Percentiles rank a stretch among this genome's conserved stretches.
Conservation (phyloP, 1,140 invertebrate species). For the Alviniconcha marisindica region DNA sequence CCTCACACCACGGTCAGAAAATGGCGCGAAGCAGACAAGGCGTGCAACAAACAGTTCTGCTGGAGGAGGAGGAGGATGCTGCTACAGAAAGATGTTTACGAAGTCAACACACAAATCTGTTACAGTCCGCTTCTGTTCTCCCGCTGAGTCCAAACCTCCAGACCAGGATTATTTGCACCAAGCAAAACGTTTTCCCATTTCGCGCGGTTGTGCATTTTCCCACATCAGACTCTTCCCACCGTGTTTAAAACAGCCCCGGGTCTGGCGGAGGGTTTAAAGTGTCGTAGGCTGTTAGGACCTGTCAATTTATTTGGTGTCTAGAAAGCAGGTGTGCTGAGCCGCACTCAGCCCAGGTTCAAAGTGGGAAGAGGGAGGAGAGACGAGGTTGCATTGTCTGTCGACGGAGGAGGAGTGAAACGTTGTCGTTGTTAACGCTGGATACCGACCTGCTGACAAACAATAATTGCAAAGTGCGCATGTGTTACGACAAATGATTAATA, state of each 20-base stretch:
- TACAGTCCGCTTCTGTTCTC: too few relatives aligned
- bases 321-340: constrained; percentile 9
- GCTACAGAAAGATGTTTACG: too few relatives aligned
- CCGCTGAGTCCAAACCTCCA: too few relatives aligned
- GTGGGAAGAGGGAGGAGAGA: background rate
- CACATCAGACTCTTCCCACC: constrained; percentile 3
- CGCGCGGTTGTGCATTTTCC: background rate
- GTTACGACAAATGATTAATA: background rate
- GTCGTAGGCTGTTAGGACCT: constrained; percentile 21
- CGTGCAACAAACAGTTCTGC: too few relatives aligned
- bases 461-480: background rate
- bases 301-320: constrained; percentile 27
- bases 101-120: too few relatives aligned
- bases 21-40: too few relatives aligned
- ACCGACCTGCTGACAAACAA: background rate
- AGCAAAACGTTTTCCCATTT: background rate
- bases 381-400: background rate
- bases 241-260: background rate
- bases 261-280: constrained; percentile 23
- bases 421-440: background rate
- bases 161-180: too few relatives aligned
- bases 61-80: too few relatives aligned
- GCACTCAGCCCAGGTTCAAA: background rate
- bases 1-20: too few relatives aligned
- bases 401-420: background rate